Conservation (phyloP, 2,797 vertebrate genomes). For the Artibeus jamaicensis region DNA sequence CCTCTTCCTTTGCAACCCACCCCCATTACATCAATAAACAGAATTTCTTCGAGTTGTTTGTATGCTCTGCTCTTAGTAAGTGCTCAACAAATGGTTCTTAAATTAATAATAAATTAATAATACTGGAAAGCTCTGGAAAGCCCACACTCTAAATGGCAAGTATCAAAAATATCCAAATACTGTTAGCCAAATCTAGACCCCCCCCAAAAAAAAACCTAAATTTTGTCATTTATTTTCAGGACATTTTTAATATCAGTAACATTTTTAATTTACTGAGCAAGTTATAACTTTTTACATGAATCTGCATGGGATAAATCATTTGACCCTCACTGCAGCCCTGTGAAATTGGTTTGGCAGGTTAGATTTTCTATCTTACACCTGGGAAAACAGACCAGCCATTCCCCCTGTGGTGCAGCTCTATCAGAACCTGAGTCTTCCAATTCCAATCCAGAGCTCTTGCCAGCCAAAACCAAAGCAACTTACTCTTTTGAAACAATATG, state of each 20-base stretch:
- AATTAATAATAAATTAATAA: not conserved
- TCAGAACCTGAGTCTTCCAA: not conserved
- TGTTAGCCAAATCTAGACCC: not conserved
- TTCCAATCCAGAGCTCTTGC: not conserved
- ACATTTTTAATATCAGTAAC: not conserved
- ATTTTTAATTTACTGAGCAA: slow-evolving; percentile 11
- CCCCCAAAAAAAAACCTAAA: slow-evolving; percentile 9
- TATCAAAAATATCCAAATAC: not conserved
- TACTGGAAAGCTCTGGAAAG: not conserved
- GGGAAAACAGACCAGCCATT: not conserved
- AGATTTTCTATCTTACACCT: not conserved
- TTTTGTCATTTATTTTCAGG: not conserved
- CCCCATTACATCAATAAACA: not conserved
- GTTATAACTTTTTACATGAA: not conserved
- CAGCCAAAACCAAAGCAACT: not conserved
- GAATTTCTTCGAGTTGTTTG: not conserved
- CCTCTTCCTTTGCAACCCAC: not conserved
- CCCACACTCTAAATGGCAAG: not conserved
- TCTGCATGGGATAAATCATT: not conserved
- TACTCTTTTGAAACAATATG: not conserved
- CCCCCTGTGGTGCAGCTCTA: not conserved
- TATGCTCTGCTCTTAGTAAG: not conserved
- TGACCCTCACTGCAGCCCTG: not conserved
- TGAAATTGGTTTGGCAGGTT: not conserved
- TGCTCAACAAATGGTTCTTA: not conserved